phyloP scores from a whole-genome alignment of 2,888 invertebrate species.

The Lasioglossum villosulum region DNA sequence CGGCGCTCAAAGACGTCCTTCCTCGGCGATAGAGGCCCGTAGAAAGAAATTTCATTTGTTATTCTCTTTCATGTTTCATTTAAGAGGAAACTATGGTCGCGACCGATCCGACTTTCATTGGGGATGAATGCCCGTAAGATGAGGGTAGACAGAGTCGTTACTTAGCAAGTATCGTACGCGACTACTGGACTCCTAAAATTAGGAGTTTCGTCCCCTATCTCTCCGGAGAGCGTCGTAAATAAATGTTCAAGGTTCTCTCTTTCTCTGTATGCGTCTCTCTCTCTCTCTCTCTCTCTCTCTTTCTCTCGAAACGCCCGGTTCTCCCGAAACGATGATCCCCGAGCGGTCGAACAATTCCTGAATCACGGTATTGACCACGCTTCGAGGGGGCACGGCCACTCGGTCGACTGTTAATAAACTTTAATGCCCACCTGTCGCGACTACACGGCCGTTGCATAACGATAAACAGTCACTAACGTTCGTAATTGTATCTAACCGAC shows the following conservation, averaged over 20 bases:
- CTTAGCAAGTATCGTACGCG: neutral
- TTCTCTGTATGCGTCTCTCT: neutral
- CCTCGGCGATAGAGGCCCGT: neutral
- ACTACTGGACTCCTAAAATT: neutral
- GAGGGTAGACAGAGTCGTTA: conserved; percentile 4
- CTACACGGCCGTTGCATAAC: conserved; percentile 63
- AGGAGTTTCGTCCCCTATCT: conserved; percentile 12
- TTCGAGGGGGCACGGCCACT: conserved; percentile 36
- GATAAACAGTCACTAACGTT: conserved; percentile 57
- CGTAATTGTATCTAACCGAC: conserved; percentile 62
- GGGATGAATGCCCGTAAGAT: neutral
- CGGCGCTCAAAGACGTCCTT: neutral
- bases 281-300: neutral
- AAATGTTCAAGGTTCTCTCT: neutral
- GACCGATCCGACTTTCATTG: neutral
- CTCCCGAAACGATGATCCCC: conserved; percentile 5
- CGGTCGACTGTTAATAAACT: conserved; percentile 59
- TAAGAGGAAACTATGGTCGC: neutral
- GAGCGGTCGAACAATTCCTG: conserved; percentile 3
- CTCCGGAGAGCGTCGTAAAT: conserved; percentile 10
- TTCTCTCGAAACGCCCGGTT: neutral
- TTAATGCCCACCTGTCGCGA: conserved; percentile 56
- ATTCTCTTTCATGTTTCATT: neutral
- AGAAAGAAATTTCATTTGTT: neutral
- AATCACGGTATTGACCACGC: conserved; percentile 24